Evolutionary conservation across 2,888 invertebrate species (phyloP).

Genomic region (Zootermopsis nevadensis): DNA sequence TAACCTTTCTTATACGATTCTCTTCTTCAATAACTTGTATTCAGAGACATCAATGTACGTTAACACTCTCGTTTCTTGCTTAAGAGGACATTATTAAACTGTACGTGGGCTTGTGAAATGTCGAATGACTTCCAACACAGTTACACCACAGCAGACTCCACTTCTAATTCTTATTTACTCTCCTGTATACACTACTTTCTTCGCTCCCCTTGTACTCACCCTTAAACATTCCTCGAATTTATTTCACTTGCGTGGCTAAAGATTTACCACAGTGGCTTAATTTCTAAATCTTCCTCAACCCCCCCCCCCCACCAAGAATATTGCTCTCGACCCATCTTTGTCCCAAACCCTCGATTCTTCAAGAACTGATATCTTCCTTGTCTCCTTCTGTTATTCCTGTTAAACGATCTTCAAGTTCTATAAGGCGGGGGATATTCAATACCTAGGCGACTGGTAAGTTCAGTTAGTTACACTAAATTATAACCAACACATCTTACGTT

Average conservation of each 20-base stretch:
- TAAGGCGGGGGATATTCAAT: no score
- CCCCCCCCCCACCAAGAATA: not conserved
- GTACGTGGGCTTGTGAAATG: not conserved
- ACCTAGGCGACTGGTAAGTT: no score
- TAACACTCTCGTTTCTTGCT: not conserved
- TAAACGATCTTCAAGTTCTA: no score
- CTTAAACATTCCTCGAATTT: constrained; percentile 22
- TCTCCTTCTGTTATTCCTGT: not conserved
- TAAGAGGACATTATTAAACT: not conserved
- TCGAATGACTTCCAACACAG: constrained; percentile 3
- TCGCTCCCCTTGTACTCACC: not conserved
- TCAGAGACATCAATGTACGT: not conserved
- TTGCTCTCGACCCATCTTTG: not conserved
- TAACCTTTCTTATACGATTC: not conserved
- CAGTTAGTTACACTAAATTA: no score
- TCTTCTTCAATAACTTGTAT: not conserved
- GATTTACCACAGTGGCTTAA: constrained; percentile 26
- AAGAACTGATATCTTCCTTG: not conserved
- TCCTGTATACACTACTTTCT: not conserved
- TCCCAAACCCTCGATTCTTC: not conserved
- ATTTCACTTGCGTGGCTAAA: constrained; percentile 30
- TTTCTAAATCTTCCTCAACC: constrained; percentile 4
- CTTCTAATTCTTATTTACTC: not conserved
- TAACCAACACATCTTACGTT: no score
- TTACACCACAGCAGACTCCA: not conserved